These are phyloP conservation scores for Cabera pusaria DNA, from an alignment of 2,888 invertebrate genomes.

Conservation along the genomic window DNA sequence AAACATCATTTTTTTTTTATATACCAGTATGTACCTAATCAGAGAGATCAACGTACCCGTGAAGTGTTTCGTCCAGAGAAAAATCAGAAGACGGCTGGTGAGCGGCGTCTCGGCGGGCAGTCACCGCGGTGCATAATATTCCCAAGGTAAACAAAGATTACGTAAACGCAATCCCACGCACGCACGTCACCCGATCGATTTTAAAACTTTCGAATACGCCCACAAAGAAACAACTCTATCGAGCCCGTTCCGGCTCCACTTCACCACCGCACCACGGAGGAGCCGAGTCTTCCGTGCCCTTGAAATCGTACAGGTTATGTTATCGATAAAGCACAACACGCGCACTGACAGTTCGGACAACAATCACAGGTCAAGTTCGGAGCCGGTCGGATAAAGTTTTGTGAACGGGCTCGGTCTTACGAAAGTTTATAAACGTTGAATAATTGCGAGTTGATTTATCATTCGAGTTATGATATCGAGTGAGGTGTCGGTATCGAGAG, in stretches of 20 bases:
- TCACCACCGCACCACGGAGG: conserved; percentile 64
- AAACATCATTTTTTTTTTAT: too few relatives aligned
- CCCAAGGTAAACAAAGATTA: conserved; percentile 83
- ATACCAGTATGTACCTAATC: too few relatives aligned
- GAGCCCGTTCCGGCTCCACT: conserved; percentile 56
- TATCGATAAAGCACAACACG: conserved; percentile 82
- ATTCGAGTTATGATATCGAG: conserved; percentile 51
- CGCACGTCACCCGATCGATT: conserved; percentile 81
- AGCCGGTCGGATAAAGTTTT: conserved; percentile 55
- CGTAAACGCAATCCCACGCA: conserved; percentile 82
- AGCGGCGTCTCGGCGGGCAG: conserved; percentile 50
- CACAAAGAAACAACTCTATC: conserved; percentile 64
- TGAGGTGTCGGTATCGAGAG: conserved; percentile 56
- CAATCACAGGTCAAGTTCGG: conserved; percentile 76
- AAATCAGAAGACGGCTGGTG: conserved; percentile 32
- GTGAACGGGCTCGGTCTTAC: conserved; percentile 39
- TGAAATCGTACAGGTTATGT: conserved; percentile 81
- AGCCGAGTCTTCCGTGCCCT: conserved; percentile 65
- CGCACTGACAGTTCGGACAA: conserved; percentile 78
- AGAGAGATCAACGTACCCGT: conserved; percentile 46
- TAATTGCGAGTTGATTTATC: conserved; percentile 37
- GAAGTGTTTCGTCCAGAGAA: conserved; percentile 27
- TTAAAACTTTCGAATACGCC: conserved; percentile 82
- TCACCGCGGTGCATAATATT: conserved; percentile 75
- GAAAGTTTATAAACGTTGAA: conserved; percentile 46